These are phyloP conservation scores for Uria aalge DNA, from an alignment of 2,113 vertebrate species.

Conservation along the genomic window DNA sequence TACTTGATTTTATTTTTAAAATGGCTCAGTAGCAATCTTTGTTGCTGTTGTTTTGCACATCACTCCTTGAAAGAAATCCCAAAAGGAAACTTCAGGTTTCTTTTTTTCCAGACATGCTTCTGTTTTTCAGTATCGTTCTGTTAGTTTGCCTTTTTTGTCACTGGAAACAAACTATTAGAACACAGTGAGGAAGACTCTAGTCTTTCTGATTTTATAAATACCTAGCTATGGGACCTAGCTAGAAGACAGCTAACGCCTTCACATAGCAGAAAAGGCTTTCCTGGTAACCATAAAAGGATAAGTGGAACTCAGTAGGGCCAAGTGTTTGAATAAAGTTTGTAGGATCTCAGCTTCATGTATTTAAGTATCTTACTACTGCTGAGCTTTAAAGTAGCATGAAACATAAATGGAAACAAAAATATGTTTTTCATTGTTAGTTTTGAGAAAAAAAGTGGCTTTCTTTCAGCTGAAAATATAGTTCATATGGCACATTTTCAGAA, in stretches of 20 bases:
- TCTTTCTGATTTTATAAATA: not conserved
- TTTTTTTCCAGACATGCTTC: not conserved
- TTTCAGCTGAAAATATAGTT: not conserved
- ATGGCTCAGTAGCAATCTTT: not conserved
- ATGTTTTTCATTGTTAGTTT: not conserved
- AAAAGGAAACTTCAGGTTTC: not conserved
- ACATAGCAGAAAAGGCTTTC: not conserved
- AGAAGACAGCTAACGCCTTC: not conserved
- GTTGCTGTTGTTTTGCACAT: not conserved
- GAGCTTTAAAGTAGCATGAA: not conserved
- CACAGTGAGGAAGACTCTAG: not conserved
- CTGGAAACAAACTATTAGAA: not conserved
- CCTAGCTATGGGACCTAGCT: not conserved
- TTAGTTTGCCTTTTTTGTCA: not conserved
- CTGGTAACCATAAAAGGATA: not conserved
- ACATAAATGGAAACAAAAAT: not conserved
- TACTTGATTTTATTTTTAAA: not conserved
- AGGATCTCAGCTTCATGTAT: not conserved
- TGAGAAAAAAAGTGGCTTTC: not conserved
- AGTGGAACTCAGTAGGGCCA: not conserved
- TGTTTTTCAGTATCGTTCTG: not conserved
- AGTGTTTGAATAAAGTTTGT: not conserved
- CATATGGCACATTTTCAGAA: not conserved
- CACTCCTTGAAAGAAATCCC: not conserved
- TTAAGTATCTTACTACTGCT: not conserved